A percentile compares a stretch with the other conserved stretches of the same genome.
Evolutionary conservation across 1,140 invertebrate species (phyloP).

Genomic region (Diabrotica virgifera): DNA sequence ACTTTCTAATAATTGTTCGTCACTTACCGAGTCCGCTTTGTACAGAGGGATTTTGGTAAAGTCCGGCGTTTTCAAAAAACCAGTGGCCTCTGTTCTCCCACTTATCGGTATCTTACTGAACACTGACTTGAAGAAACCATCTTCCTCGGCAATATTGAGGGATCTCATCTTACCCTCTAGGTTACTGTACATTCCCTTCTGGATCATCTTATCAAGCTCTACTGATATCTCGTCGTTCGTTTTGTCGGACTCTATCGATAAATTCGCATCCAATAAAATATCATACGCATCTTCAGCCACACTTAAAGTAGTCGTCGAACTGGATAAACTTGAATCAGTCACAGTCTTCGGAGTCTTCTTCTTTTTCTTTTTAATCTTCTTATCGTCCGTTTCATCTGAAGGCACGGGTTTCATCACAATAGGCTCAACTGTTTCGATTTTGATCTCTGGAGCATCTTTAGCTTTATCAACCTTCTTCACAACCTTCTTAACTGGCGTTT

Average conservation of each 20-base stretch:
- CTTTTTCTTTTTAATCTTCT: conserved; percentile 42
- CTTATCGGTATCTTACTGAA: conserved; percentile 15
- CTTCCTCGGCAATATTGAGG: conserved; percentile 37
- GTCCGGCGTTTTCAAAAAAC: conserved; percentile 30
- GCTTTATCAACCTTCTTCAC: conserved; percentile 19
- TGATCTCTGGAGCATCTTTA: conserved; percentile 1
- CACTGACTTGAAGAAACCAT: conserved; percentile 41
- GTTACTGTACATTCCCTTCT: conserved; percentile 43
- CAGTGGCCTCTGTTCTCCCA: conserved; percentile 12
- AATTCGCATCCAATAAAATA: conserved; percentile 35
- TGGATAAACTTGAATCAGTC: conserved; percentile 15
- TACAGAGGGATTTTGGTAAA: conserved; percentile 35
- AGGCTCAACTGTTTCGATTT: conserved; percentile 8
- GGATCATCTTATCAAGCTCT: conserved; percentile 46
- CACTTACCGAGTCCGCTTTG: conserved; percentile 33
- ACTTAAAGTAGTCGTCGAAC: conserved; percentile 20
- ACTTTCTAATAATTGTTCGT: conserved; percentile 25
- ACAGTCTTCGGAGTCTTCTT: conserved; percentile 29
- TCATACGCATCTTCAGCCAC: conserved; percentile 35
- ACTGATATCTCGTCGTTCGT: conserved; percentile 46
- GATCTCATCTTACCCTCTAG: conserved; percentile 43
- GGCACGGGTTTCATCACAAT: conserved; percentile 9
- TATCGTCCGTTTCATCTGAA: conserved; percentile 23
- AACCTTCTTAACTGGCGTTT: conserved; percentile 21
- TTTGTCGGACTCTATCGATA: conserved; percentile 34